phyloP scores from a whole-genome alignment of 2,113 vertebrate species.

The Alethe castanea region DNA sequence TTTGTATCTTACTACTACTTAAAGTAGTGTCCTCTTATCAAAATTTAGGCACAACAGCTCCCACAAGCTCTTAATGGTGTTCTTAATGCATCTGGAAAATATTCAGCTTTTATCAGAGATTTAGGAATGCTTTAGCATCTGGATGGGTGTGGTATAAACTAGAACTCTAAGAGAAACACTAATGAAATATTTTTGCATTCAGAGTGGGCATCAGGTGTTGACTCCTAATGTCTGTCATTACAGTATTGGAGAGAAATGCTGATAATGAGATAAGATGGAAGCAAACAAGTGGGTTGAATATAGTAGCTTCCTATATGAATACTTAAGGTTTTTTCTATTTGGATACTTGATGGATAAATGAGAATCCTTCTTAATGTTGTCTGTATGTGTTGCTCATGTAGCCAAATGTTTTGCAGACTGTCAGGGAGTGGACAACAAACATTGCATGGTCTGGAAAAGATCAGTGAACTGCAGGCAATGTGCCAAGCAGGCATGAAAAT shows the following conservation, averaged over 20 bases:
- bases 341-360: background rate
- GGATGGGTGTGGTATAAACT: background rate
- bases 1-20: background rate
- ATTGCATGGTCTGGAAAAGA: background rate
- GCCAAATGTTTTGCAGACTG: background rate
- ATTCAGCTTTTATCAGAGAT: background rate
- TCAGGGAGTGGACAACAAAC: background rate
- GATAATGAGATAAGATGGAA: background rate
- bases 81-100: background rate
- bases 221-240: background rate
- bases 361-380: background rate
- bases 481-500: background rate
- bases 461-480: background rate
- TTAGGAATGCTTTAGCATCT: background rate
- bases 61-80: background rate
- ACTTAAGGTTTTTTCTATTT: background rate
- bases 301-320: fast-evolving
- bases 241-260: background rate
- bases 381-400: background rate
- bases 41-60: background rate
- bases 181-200: background rate
- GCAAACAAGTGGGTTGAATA: background rate
- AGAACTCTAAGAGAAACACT: background rate
- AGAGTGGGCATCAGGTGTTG: background rate
- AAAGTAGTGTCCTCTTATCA: background rate